Conservation (phyloP, 2,113 vertebrate species). For the Amphilophus citrinellus region DNA sequence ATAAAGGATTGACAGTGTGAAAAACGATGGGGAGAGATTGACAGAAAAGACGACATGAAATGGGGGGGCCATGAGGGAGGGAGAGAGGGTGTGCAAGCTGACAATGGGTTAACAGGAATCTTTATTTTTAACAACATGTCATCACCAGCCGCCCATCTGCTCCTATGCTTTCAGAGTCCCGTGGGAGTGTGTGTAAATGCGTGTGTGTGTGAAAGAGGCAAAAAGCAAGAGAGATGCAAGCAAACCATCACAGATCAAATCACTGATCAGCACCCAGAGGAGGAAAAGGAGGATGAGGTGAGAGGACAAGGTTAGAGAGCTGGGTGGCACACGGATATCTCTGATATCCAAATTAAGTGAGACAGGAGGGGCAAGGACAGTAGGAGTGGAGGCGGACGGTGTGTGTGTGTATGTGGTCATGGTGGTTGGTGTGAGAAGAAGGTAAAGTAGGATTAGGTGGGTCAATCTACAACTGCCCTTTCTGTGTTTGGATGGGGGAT, state of each 20-base stretch:
- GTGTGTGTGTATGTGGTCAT: slow-evolving; percentile 3
- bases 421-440: slow-evolving; percentile 17
- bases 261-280: slow-evolving; percentile 59
- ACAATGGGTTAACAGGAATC: slow-evolving; percentile 77
- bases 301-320: slow-evolving; percentile 62
- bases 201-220: slow-evolving; percentile 10
- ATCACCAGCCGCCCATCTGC: slow-evolving; percentile 80
- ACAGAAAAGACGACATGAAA: slow-evolving; percentile 42
- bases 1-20: slow-evolving; percentile 8
- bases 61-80: slow-evolving; percentile 19
- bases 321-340: slow-evolving; percentile 47
- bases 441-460: slow-evolving; percentile 60
- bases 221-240: slow-evolving; percentile 27
- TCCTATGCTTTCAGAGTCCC: slow-evolving; percentile 74
- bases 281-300: slow-evolving; percentile 29
- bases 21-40: slow-evolving; percentile 30
- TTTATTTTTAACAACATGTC: slow-evolving; percentile 83
- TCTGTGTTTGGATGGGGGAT: slow-evolving; percentile 62
- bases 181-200: slow-evolving; percentile 53
- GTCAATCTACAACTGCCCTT: slow-evolving; percentile 59
- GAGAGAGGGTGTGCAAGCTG: slow-evolving; percentile 40
- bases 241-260: slow-evolving; percentile 69
- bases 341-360: slow-evolving; percentile 47
- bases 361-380: slow-evolving; percentile 13
- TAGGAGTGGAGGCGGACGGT: slow-evolving; percentile 29